Evolutionary conservation across 2,888 invertebrate species (phyloP).

Genomic region (Aricia artaxerxes): DNA sequence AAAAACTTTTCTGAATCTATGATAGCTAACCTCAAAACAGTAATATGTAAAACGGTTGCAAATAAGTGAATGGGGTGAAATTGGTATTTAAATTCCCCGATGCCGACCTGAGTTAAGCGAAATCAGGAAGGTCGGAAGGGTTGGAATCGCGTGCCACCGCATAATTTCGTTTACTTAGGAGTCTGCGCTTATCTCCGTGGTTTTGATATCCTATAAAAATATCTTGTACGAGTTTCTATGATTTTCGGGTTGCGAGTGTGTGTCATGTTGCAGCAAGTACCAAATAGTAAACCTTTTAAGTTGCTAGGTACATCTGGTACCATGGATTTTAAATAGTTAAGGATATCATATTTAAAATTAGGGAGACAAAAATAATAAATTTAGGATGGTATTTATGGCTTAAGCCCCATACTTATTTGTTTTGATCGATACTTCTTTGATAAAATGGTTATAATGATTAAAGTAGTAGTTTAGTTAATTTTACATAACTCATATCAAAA

Average conservation of each 20-base stretch:
- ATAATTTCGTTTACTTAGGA: slow-evolving; percentile 68
- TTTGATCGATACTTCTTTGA: too few species aligned
- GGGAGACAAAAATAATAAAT: too few species aligned
- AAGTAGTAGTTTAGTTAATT: too few species aligned
- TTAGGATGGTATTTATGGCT: too few species aligned
- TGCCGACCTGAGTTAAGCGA: slow-evolving; percentile 73
- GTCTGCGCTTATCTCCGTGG: slow-evolving; percentile 50
- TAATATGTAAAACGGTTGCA: slow-evolving; percentile 47
- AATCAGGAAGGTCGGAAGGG: slow-evolving; percentile 76
- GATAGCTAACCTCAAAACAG: neutral
- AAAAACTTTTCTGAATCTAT: neutral
- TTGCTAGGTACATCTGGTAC: too few species aligned
- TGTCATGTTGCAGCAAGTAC: too few species aligned
- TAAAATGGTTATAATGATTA: too few species aligned
- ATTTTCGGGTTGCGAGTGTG: neutral
- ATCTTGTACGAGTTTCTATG: neutral
- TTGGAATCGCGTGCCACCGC: slow-evolving; percentile 75
- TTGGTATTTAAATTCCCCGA: slow-evolving; percentile 76
- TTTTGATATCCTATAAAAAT: slow-evolving; percentile 44
- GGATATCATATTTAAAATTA: too few species aligned
- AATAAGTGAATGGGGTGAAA: slow-evolving; percentile 68
- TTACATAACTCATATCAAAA: too few species aligned
- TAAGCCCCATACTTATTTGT: too few species aligned
- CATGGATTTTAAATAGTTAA: too few species aligned
- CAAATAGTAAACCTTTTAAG: too few species aligned